Percentiles rank a stretch among this genome's conserved stretches.
Conservation (phyloP, 2,888 invertebrate genomes). For the Melitaea athalia region DNA sequence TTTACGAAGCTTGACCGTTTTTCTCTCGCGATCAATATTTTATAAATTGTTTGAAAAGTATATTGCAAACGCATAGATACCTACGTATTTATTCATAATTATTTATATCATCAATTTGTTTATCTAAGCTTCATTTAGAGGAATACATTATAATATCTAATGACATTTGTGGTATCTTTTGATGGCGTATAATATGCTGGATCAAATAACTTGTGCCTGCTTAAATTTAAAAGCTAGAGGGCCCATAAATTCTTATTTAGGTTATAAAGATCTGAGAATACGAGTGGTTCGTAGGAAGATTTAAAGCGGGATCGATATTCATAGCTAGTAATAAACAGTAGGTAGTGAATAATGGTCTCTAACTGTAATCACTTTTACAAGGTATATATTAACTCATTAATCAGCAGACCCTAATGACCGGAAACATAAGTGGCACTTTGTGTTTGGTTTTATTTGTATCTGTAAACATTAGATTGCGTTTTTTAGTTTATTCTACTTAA, state of each 20-base stretch:
- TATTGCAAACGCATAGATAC: too few species aligned
- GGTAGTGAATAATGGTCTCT: slow-evolving; percentile 17
- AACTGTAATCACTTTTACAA: slow-evolving; percentile 20
- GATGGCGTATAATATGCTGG: slow-evolving; percentile 37
- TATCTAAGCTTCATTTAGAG: slow-evolving; percentile 35
- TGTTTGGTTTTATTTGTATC: slow-evolving; percentile 25
- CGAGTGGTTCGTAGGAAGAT: slow-evolving; percentile 24
- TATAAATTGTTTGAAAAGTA: too few species aligned
- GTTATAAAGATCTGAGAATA: slow-evolving; percentile 25
- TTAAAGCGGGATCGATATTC: slow-evolving; percentile 20
- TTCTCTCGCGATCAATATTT: slow-evolving; percentile 43
- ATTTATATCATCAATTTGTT: slow-evolving; percentile 42
- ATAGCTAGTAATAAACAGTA: slow-evolving; percentile 13
- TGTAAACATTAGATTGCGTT: slow-evolving; percentile 22
- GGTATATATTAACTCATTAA: slow-evolving; percentile 27
- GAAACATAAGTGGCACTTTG: slow-evolving; percentile 26
- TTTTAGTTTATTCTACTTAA: slow-evolving; percentile 16
- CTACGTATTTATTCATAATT: slow-evolving; percentile 27
- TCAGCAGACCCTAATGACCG: slow-evolving; percentile 33
- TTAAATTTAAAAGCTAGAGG: slow-evolving; percentile 35
- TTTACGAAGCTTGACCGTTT: slow-evolving; percentile 49
- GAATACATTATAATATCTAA: slow-evolving; percentile 40
- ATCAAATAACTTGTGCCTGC: slow-evolving; percentile 32
- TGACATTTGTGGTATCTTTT: slow-evolving; percentile 35
- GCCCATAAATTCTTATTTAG: slow-evolving; percentile 35